phyloP scores from a whole-genome alignment of 2,113 vertebrate species.

The Oplegnathus fasciatus region DNA sequence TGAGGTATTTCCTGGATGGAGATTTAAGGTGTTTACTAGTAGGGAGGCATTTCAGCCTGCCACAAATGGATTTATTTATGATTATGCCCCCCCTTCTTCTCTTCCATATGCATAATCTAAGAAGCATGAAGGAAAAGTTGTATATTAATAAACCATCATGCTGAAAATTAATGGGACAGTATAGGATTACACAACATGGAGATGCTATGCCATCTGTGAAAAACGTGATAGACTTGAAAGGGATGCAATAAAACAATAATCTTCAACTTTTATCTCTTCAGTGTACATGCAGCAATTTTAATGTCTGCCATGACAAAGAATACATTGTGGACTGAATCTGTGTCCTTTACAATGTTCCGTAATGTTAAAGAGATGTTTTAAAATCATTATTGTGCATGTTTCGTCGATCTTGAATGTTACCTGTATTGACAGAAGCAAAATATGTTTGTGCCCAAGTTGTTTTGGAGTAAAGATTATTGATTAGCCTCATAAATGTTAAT shows the following conservation, averaged over 20 bases:
- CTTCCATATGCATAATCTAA: neutral
- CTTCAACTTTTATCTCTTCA: too few species aligned
- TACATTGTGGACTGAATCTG: neutral
- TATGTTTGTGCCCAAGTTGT: neutral
- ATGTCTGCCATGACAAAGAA: neutral
- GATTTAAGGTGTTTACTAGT: conserved; percentile 54
- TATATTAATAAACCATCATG: neutral
- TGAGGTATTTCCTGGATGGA: conserved; percentile 59
- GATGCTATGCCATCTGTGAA: neutral
- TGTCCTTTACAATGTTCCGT: too few species aligned
- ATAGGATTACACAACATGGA: neutral
- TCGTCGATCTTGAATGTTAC: neutral
- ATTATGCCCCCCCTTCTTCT: neutral
- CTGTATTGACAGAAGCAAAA: neutral
- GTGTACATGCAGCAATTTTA: neutral
- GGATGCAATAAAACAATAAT: neutral
- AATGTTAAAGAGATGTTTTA: neutral
- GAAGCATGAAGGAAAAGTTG: neutral
- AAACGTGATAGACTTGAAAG: neutral
- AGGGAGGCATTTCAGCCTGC: conserved; percentile 20
- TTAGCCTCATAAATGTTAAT: too few species aligned
- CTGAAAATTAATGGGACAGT: neutral
- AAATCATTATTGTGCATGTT: neutral
- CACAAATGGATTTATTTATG: conserved; percentile 39
- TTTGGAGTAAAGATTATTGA: neutral